These are phyloP conservation scores for Alca torda DNA, from an alignment of 2,797 vertebrate genomes.

Conservation along the genomic window DNA sequence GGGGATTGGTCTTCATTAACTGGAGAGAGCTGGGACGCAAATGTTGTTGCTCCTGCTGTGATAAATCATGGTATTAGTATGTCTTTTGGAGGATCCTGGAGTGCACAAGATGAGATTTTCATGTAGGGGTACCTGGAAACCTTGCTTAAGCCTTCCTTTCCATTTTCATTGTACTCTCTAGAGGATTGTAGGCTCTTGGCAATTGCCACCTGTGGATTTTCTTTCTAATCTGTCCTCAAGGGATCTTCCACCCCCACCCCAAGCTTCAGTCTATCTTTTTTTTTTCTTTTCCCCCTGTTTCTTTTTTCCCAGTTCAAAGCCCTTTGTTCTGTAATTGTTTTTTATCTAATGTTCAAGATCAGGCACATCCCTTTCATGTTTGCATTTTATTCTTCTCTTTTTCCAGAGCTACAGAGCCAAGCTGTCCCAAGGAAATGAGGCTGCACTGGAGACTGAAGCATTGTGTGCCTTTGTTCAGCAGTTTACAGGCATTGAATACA, in stretches of 20 bases:
- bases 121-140: background rate
- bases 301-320: background rate
- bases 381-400: background rate
- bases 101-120: background rate
- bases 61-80: background rate
- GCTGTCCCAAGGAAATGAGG: conserved; percentile 88
- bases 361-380: background rate
- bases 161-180: background rate
- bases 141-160: background rate
- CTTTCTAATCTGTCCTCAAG: background rate
- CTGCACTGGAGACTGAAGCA: conserved; percentile 90
- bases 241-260: background rate
- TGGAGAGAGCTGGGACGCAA: background rate
- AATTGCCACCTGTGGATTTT: background rate
- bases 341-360: background rate
- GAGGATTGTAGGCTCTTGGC: background rate
- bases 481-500: conserved; percentile 86
- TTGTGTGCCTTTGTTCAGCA: conserved; percentile 93
- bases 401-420: conserved; percentile 91
- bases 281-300: background rate
- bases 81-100: background rate
- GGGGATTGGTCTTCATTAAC: background rate
- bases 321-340: background rate
- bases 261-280: background rate
- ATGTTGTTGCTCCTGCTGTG: background rate